phyloP scores from a whole-genome alignment of 2,888 invertebrate species.

The Apamea sordens region DNA sequence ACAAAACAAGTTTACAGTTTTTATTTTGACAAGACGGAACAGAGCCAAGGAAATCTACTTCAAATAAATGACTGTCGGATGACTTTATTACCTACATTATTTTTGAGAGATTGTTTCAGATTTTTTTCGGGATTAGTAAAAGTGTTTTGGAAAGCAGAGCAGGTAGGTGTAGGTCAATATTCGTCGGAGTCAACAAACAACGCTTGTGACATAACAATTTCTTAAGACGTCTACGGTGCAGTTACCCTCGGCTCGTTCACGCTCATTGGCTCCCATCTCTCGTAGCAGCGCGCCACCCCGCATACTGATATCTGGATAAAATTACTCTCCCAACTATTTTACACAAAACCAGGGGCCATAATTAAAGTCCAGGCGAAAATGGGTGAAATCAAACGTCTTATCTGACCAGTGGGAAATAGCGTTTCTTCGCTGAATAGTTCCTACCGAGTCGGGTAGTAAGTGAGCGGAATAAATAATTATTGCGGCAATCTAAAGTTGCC shows the following conservation, averaged over 20 bases:
- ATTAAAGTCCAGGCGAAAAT: slow-evolving; percentile 89
- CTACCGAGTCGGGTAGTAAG: slow-evolving; percentile 83
- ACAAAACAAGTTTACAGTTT: slow-evolving; percentile 85
- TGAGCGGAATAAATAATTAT: slow-evolving; percentile 90
- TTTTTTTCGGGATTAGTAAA: slow-evolving; percentile 28
- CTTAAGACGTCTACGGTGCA: slow-evolving; percentile 69
- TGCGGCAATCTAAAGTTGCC: slow-evolving; percentile 87
- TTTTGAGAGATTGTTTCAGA: slow-evolving; percentile 22
- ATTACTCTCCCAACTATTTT: slow-evolving; percentile 90
- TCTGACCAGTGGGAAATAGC: slow-evolving; percentile 89
- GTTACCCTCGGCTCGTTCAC: slow-evolving; percentile 63
- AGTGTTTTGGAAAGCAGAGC: slow-evolving; percentile 27
- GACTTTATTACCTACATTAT: slow-evolving; percentile 45
- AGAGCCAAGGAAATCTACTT: slow-evolving; percentile 65
- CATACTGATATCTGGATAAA: slow-evolving; percentile 89
- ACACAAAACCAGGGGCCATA: slow-evolving; percentile 90
- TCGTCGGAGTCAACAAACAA: slow-evolving; percentile 70
- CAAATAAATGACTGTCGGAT: slow-evolving; percentile 58
- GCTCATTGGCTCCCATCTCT: slow-evolving; percentile 79
- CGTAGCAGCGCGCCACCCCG: slow-evolving; percentile 83
- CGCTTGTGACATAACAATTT: slow-evolving; percentile 72
- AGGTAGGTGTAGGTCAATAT: slow-evolving; percentile 56
- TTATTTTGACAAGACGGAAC: slow-evolving; percentile 77
- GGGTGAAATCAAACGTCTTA: slow-evolving; percentile 90
- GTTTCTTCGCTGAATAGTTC: slow-evolving; percentile 89